A percentile compares a stretch with the other conserved stretches of the same genome.
phyloP scores from a whole-genome alignment of 2,888 invertebrate species.

The Nineta flava region DNA sequence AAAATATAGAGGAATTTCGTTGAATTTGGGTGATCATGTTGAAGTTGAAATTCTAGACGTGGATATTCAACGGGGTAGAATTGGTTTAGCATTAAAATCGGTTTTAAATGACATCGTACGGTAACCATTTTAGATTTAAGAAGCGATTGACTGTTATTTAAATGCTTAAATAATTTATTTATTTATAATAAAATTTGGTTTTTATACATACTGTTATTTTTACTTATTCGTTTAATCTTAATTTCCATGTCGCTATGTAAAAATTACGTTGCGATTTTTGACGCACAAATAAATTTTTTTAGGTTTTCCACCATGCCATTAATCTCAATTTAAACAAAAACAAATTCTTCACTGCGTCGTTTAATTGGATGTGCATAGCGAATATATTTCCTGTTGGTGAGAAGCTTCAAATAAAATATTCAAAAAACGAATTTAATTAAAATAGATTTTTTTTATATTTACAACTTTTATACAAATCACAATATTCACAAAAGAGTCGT shows the following conservation, averaged over 20 bases:
- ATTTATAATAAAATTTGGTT: background rate
- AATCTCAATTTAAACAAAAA: too few species aligned
- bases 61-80: conserved; percentile 37
- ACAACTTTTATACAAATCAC: background rate
- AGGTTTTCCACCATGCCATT: too few species aligned
- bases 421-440: background rate
- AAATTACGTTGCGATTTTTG: too few species aligned
- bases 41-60: conserved; percentile 44
- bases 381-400: too few species aligned
- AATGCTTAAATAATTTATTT: background rate
- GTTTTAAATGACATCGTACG: background rate
- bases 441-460: background rate
- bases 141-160: too few species aligned
- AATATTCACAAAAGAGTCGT: too few species aligned
- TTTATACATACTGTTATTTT: background rate
- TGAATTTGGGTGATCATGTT: conserved; percentile 52
- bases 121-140: background rate
- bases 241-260: too few species aligned
- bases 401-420: too few species aligned
- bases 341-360: too few species aligned
- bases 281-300: too few species aligned
- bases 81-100: conserved; percentile 22
- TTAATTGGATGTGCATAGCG: too few species aligned
- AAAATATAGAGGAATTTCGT: conserved; percentile 34
- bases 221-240: too few species aligned